Evolutionary conservation across 2,888 invertebrate genomes (phyloP).

Genomic region (Anoncus sp.): DNA sequence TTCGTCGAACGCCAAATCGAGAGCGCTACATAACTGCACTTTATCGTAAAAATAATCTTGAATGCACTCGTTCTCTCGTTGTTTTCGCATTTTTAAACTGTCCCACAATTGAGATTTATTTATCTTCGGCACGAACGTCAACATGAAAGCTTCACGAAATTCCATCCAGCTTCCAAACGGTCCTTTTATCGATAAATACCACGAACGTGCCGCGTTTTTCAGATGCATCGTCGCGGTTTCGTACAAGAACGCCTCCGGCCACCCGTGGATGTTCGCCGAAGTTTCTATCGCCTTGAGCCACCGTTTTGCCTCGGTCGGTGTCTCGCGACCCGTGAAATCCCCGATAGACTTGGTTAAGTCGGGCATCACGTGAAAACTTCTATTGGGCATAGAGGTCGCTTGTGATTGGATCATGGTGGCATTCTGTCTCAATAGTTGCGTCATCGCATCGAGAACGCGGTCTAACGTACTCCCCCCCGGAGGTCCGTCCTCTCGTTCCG

Average conservation of each 20-base stretch:
- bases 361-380: slow-evolving; percentile 59
- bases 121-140: slow-evolving; percentile 42
- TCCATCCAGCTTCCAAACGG: slow-evolving; percentile 48
- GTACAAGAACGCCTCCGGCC: slow-evolving; percentile 55
- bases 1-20: slow-evolving; percentile 55
- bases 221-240: slow-evolving; percentile 53
- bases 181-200: slow-evolving; percentile 44
- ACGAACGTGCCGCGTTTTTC: slow-evolving; percentile 47
- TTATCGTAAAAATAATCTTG: slow-evolving; percentile 60
- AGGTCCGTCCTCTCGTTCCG: too few relatives aligned
- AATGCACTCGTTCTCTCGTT: slow-evolving; percentile 41
- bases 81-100: slow-evolving; percentile 53
- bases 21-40: slow-evolving; percentile 54
- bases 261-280: slow-evolving; percentile 48
- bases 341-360: slow-evolving; percentile 59
- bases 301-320: slow-evolving; percentile 48
- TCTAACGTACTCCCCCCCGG: too few relatives aligned
- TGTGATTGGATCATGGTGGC: slow-evolving; percentile 21
- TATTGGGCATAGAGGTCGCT: background rate
- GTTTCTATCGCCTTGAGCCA: slow-evolving; percentile 61
- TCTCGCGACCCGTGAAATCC: slow-evolving; percentile 50
- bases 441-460: slow-evolving; percentile 37
- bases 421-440: slow-evolving; percentile 40
- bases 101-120: slow-evolving; percentile 55
- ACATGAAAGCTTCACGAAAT: slow-evolving; percentile 45